These are phyloP conservation scores for Ceyx cyanopectus DNA, from an alignment of 2,113 vertebrate genomes.

Conservation along the genomic window DNA sequence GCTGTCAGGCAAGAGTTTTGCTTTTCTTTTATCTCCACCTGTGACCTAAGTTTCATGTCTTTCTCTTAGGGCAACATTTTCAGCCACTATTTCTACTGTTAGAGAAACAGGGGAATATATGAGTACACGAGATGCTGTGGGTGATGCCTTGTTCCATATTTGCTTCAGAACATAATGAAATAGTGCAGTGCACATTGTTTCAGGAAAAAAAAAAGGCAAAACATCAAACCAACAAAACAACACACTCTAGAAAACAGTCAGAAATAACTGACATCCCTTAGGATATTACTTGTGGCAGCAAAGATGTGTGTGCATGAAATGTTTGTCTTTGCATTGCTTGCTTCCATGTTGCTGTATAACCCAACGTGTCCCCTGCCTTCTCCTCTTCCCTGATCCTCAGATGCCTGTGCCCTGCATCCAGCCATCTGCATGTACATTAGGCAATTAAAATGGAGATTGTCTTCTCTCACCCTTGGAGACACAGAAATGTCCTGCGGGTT, in stretches of 20 bases:
- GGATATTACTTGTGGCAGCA: background rate
- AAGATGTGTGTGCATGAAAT: background rate
- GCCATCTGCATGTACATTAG: background rate
- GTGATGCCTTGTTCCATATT: background rate
- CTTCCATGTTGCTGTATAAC: background rate
- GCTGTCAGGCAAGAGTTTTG: background rate
- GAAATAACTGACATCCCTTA: background rate
- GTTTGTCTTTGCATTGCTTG: background rate
- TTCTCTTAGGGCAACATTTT: background rate
- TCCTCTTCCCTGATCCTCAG: background rate
- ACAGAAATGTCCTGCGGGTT: background rate
- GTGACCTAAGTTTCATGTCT: background rate
- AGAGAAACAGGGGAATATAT: background rate
- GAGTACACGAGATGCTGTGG: fast-evolving
- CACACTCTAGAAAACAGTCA: background rate
- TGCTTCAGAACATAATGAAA: background rate
- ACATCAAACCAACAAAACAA: no score
- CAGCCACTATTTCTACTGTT: background rate
- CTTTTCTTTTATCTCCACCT: background rate
- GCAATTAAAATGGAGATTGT: background rate
- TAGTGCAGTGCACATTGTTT: background rate
- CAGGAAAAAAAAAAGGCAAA: background rate
- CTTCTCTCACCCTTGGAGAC: background rate
- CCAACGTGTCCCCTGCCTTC: background rate
- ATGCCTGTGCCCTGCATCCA: background rate